Base-by-base conservation (phyloP, 2,888 invertebrate genomes). In the Drosophila buzzatii region DNA sequence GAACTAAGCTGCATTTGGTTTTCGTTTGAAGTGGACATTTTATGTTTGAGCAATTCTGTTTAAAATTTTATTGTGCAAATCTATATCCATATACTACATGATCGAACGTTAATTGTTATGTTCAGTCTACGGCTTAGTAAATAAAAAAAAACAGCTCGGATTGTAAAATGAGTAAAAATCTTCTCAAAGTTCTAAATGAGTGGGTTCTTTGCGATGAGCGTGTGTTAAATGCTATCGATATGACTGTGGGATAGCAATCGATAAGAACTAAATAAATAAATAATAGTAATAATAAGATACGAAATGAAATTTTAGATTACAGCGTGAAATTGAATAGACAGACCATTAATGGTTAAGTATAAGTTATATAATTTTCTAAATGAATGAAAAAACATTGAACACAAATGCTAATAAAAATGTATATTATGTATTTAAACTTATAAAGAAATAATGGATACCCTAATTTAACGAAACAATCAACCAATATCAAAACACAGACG, bases 21-120 rank as follows among this genome's bases (percentile, higher is more conserved):
- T 3, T 59, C 2, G 33, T 70, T 78, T 18, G 57, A 70, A 44
- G 61, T 58, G 10, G 65, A 52, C 76, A 78, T 76, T 1, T 27
- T 68, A 33, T 7, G 20, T 27, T 16, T 55, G 9, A 23, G 16
- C 2, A 52, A 44, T 27, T 31, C 10, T 14, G n/a, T 58, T 42
- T 33, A 4, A 37, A 23, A 31, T 47, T 14, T 47, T 14, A 33
- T 23, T 73, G 31, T 41, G 47, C 10, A 42, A 42, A 52, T 41
- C 9, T 39, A 0, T 20, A 5, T 49, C 47, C 41, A 37, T 49
- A n/a, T 18, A 33, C 33, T 9, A 33, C 20, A 42, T 44, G 5
- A 9, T 33, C 10, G 4, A 31, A 18, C 6, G n/a, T 1, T 12
- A 16, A 14, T 41, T 18, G 9, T n/a, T 5, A 23, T 6, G 9